Evolutionary conservation across 2,113 vertebrate species (phyloP).

Genomic region (Polypterus senegalus): DNA sequence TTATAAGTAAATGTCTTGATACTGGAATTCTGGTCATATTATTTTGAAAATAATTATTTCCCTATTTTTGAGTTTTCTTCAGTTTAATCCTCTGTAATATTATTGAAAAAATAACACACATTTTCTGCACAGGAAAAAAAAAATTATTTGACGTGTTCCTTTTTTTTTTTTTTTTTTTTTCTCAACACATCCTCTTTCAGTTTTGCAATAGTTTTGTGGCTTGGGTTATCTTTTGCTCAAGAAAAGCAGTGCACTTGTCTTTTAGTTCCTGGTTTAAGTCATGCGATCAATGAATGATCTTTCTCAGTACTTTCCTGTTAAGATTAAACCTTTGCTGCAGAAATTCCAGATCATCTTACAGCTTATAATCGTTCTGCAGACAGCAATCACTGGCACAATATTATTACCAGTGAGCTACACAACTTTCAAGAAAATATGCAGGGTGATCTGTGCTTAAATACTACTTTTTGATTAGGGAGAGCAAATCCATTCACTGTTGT

Average conservation of each 20-base stretch:
- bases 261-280: constrained; percentile 8
- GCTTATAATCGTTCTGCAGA: constrained; percentile 29
- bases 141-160: too few species aligned
- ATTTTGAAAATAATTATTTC: too few species aligned
- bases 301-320: constrained; percentile 43
- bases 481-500: too few species aligned
- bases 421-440: constrained; percentile 2
- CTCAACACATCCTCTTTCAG: constrained; percentile 4
- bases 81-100: too few species aligned
- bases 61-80: too few species aligned
- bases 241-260: not conserved
- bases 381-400: constrained; percentile 38
- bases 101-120: too few species aligned
- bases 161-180: not conserved
- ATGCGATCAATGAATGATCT: constrained; percentile 16
- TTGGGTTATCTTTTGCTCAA: not conserved
- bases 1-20: too few species aligned
- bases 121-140: too few species aligned
- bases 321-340: constrained; percentile 62
- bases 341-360: constrained; percentile 67
- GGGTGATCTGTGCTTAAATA: too few species aligned
- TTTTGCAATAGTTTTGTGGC: constrained; percentile 7
- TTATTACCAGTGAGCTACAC: constrained; percentile 33
- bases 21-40: too few species aligned
- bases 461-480: too few species aligned